Percentiles rank a stretch among this genome's conserved stretches.
These are phyloP conservation scores for Tragopan temminckii DNA, from an alignment of 2,797 vertebrate species.

Conservation along the genomic window DNA sequence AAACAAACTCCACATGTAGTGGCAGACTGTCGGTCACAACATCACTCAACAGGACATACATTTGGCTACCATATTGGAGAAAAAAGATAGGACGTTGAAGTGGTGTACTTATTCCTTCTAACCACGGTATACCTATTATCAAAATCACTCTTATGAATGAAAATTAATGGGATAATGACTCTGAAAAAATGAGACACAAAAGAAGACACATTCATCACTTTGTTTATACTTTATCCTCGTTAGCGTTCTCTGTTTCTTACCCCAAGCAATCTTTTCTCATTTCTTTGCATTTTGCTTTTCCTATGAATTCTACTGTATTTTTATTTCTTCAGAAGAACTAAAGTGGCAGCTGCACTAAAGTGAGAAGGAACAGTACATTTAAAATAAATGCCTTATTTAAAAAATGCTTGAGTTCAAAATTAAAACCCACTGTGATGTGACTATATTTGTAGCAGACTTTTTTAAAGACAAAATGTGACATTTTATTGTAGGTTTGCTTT, in stretches of 20 bases:
- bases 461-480: background rate
- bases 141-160: background rate
- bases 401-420: background rate
- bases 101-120: background rate
- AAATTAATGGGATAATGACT: background rate
- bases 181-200: background rate
- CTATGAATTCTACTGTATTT: background rate
- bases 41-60: background rate
- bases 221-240: background rate
- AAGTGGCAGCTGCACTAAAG: background rate
- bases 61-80: background rate
- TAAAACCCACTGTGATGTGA: background rate
- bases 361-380: background rate
- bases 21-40: background rate
- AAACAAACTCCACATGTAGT: rapidly evolving
- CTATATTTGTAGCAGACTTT: background rate
- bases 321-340: background rate
- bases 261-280: background rate
- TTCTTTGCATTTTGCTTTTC: background rate
- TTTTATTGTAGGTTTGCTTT: background rate
- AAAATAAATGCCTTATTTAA: background rate
- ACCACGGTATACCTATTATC: background rate
- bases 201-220: background rate
- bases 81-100: background rate
- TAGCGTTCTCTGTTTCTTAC: background rate